These are phyloP conservation scores for Muscicapa striata DNA, from an alignment of 2,797 vertebrate genomes.

Conservation along the genomic window DNA sequence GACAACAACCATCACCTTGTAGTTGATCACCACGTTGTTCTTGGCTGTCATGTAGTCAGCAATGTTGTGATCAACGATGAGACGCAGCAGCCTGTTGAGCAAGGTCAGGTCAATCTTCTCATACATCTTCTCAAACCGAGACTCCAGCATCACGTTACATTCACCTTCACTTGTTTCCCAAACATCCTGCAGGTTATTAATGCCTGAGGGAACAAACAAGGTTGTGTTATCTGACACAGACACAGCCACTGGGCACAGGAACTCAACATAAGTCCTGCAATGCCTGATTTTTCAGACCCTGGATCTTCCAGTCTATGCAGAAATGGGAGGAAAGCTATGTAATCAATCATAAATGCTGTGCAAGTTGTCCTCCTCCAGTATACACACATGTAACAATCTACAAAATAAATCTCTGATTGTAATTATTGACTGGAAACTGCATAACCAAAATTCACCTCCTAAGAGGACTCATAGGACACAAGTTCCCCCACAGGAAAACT, in stretches of 20 bases:
- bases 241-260: not conserved
- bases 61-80: constrained; percentile 99
- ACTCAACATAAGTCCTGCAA: rapidly evolving
- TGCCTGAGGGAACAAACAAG: constrained; percentile 77
- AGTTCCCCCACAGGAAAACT: rapidly evolving
- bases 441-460: not conserved
- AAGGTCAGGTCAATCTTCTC: constrained; percentile 98
- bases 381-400: rapidly evolving
- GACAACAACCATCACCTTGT: constrained; percentile 83
- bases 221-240: not conserved
- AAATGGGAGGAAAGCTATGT: not conserved
- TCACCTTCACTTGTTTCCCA: constrained; percentile 98
- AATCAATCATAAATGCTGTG: not conserved
- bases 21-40: constrained; percentile 99
- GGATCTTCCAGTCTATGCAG: not conserved
- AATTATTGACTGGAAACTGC: not conserved
- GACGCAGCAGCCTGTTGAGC: constrained; percentile 95
- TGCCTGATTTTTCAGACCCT: not conserved
- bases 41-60: constrained; percentile 99
- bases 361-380: not conserved
- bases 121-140: constrained; percentile 99
- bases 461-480: not conserved
- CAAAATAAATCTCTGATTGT: not conserved
- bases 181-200: constrained; percentile 98
- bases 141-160: constrained; percentile 99